These are phyloP conservation scores for Orchesellides sinensis DNA, from an alignment of 2,888 invertebrate species.

Conservation along the genomic window DNA sequence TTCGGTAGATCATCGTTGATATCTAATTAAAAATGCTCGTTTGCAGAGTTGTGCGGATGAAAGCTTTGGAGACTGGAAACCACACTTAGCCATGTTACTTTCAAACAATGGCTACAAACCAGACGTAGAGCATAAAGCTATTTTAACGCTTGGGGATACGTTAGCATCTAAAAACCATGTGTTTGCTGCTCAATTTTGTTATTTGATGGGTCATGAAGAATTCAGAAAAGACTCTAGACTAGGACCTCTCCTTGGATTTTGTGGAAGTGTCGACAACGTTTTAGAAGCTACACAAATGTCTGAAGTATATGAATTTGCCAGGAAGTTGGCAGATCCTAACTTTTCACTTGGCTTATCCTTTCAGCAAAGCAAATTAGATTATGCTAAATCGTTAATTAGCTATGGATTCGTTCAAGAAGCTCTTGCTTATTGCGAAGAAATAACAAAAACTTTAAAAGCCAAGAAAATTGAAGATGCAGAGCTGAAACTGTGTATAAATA, in stretches of 20 bases:
- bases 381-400: constrained; percentile 87
- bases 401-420: constrained; percentile 88
- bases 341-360: constrained; percentile 81
- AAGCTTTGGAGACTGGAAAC: constrained; percentile 90
- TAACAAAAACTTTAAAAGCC: constrained; percentile 78
- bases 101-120: constrained; percentile 86
- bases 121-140: constrained; percentile 86
- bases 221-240: constrained; percentile 76
- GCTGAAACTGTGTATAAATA: constrained; percentile 39
- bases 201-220: constrained; percentile 88
- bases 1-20: not conserved
- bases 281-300: constrained; percentile 92
- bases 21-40: not conserved
- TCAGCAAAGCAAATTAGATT: constrained; percentile 82
- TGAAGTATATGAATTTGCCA: constrained; percentile 96
- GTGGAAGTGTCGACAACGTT: constrained; percentile 83
- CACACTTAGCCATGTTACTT: constrained; percentile 96
- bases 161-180: constrained; percentile 87
- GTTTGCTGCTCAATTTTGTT: constrained; percentile 97
- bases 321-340: constrained; percentile 85
- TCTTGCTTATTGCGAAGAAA: constrained; percentile 89
- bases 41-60: constrained; percentile 78
- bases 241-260: constrained; percentile 84
- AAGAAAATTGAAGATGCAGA: constrained; percentile 32
- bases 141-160: constrained; percentile 83